A percentile compares a stretch with the other conserved stretches of the same genome.
phyloP scores from a whole-genome alignment of 2,113 vertebrate genomes.

The Diadophis punctatus region DNA sequence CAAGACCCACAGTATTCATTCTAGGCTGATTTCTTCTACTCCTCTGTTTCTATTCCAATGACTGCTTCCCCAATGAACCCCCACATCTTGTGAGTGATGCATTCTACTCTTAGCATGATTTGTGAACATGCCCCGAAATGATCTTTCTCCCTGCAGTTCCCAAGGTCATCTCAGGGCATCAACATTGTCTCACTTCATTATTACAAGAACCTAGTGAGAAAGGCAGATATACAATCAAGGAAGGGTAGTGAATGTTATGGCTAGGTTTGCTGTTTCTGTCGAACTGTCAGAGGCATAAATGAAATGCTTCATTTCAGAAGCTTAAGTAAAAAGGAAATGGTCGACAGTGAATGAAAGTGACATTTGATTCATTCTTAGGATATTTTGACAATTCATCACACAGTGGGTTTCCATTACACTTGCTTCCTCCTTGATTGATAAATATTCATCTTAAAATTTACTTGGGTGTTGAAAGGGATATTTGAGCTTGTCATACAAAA shows the following conservation, averaged over 20 bases:
- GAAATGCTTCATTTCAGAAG: neutral
- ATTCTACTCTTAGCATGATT: neutral
- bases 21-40: neutral
- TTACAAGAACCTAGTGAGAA: neutral
- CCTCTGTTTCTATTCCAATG: neutral
- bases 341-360: conserved; percentile 57
- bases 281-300: neutral
- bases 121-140: neutral
- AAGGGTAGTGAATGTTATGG: neutral
- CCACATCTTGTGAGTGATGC: neutral
- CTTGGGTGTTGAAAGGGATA: conserved; percentile 70
- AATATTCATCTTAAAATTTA: conserved; percentile 68
- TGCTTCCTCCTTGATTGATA: conserved; percentile 65
- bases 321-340: neutral
- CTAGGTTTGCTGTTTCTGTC: neutral
- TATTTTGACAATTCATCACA: conserved; percentile 67
- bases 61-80: neutral
- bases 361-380: conserved; percentile 61
- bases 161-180: neutral
- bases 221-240: neutral
- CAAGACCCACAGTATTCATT: neutral
- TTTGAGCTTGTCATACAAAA: conserved; percentile 65
- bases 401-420: conserved; percentile 61
- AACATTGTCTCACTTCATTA: neutral
- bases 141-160: neutral